A percentile compares a stretch with the other conserved stretches of the same genome.
phyloP scores from a whole-genome alignment of 2,797 vertebrate species.

The Craterocephalus amniculus region DNA sequence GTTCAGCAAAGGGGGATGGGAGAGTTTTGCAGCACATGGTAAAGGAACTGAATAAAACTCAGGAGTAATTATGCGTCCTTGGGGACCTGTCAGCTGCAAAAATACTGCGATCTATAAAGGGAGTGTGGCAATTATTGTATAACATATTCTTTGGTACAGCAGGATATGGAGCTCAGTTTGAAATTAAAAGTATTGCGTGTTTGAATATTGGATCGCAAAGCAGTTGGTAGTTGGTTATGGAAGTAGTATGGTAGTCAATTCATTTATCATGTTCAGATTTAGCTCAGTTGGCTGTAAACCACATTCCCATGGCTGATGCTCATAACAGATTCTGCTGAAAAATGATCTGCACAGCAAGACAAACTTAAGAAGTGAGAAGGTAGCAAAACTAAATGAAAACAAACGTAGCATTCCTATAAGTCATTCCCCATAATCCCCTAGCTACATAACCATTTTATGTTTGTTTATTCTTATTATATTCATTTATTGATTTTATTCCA shows the following conservation, averaged over 20 bases:
- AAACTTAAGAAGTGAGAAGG: not conserved
- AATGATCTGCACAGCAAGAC: not conserved
- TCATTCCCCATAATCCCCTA: not conserved
- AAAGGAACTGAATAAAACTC: conserved; percentile 69
- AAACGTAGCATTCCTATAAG: not conserved
- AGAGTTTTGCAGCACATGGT: conserved; percentile 60
- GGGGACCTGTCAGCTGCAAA: conserved; percentile 68
- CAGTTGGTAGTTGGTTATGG: conserved; percentile 47
- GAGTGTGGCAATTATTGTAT: conserved; percentile 67
- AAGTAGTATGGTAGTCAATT: conserved; percentile 16
- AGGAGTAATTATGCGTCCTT: conserved; percentile 74
- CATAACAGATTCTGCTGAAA: not conserved
- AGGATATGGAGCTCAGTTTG: conserved; percentile 36
- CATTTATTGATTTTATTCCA: not conserved
- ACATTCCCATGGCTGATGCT: not conserved
- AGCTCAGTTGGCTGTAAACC: conserved; percentile 11
- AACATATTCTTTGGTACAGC: conserved; percentile 46
- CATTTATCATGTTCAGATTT: conserved; percentile 39
- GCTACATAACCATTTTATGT: not conserved
- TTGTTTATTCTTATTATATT: too few species aligned
- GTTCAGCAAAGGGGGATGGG: conserved; percentile 28
- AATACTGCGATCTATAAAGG: conserved; percentile 66
- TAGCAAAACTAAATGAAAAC: not conserved
- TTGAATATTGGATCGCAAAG: conserved; percentile 52
- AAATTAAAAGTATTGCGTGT: conserved; percentile 63